Evolutionary conservation across 2,888 invertebrate species (phyloP), one percentile per base, ranked within the genome.

Genomic region (Leptopilina myrica): DNA sequence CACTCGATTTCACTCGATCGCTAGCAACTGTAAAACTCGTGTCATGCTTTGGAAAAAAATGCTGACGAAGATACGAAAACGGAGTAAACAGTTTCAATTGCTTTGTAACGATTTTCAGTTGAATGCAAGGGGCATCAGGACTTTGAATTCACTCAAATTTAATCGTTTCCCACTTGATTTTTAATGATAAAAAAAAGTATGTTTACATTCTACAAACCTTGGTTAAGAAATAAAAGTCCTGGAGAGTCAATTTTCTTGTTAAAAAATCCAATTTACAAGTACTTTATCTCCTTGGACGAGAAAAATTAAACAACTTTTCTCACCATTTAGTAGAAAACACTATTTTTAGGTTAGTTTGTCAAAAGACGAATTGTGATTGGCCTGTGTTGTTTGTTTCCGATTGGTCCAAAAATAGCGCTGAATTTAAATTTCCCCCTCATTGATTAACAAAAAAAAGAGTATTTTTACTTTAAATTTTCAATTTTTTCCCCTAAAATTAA

Each of bases 21-120:
- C 26, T n/a, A n/a, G 33, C 20, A 69, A 78, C 69, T 80, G 79
- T 80, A 83, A 83, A 83, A 80, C 83, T 81, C 83, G 78, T 83
- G 83, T 83, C 83, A 83, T 83, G 83, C 65, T 79, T 33, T 14
- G n/a, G 53, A 12, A 26, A 73, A 73, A 73, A 56, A 56, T 73
- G 33, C 26, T 73, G 33, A 73, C 56, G 56, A 53, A 73, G 69
- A 73, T 73, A 56, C 8, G 14, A 56, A 33, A 73, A 33, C 53
- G 12, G 12, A 12, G n/a, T 66, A 11, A 33, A 33, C 14, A 9
- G 1, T 40, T 33, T 64, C 11, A 12, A 33, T 64, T 12, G 14
- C 11, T 9, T 20, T 64, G 9, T 15, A 64, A 12, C 14, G 12
- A 64, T 64, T 64, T 40, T n/a, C 33, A 5, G 64, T 33, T 4